Conservation (phyloP, 2,797 vertebrate genomes). For the Dermochelys coriacea region DNA sequence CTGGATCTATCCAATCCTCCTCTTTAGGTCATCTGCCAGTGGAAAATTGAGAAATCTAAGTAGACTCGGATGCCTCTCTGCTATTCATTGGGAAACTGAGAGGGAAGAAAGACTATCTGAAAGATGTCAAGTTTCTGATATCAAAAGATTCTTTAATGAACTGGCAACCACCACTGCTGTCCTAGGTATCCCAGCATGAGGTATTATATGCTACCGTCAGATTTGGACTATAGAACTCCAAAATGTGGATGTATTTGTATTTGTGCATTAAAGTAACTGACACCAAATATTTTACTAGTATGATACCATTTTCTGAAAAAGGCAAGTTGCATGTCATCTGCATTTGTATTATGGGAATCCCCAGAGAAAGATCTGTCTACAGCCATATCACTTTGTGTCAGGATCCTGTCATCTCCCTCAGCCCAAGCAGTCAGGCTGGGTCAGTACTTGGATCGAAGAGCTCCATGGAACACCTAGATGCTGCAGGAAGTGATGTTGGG, state of each 20-base stretch:
- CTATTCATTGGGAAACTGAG: neutral
- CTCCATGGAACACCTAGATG: fast-evolving
- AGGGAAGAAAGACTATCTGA: fast-evolving
- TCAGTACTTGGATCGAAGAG: fast-evolving
- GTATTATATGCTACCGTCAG: neutral
- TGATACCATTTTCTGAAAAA: fast-evolving
- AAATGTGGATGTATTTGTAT: neutral
- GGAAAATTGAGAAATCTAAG: neutral
- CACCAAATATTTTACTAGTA: fast-evolving
- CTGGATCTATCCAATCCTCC: neutral
- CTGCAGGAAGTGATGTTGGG: fast-evolving
- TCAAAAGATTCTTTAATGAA: neutral
- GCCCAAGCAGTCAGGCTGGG: fast-evolving
- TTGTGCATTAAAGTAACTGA: fast-evolving
- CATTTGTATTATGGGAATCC: fast-evolving
- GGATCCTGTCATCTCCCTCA: fast-evolving
- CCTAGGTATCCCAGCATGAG: fast-evolving
- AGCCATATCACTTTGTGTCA: fast-evolving
- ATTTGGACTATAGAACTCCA: neutral
- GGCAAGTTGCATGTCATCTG: fast-evolving
- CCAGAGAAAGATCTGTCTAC: neutral
- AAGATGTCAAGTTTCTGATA: neutral
- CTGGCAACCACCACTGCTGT: fast-evolving
- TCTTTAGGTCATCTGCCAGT: neutral
- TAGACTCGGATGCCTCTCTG: neutral